A percentile compares a stretch with the other conserved stretches of the same genome.
phyloP scores from a whole-genome alignment of 1,140 invertebrate species.

The Saccostrea glomerata region DNA sequence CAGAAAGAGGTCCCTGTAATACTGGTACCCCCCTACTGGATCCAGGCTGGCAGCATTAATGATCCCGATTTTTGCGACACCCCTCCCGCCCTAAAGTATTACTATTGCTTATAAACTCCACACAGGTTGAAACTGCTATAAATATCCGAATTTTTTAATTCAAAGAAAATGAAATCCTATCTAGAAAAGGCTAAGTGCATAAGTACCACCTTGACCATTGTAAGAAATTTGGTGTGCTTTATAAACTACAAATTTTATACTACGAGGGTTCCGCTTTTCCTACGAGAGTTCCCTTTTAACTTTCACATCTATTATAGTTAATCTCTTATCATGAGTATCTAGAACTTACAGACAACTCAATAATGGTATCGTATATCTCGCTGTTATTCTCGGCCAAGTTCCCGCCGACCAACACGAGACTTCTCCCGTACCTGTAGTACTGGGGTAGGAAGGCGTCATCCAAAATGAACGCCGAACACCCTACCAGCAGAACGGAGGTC shows the following conservation, averaged over 20 bases:
- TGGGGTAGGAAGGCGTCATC: conserved; percentile 47
- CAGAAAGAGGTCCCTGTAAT: conserved; percentile 61
- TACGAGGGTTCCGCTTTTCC: too few relatives aligned
- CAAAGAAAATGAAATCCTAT: too few relatives aligned
- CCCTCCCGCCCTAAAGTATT: conserved; percentile 62
- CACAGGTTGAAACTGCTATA: not conserved
- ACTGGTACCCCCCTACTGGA: conserved; percentile 56
- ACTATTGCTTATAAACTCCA: not conserved
- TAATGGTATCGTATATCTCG: conserved; percentile 64
- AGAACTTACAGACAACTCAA: conserved; percentile 65
- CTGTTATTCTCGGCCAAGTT: conserved; percentile 66
- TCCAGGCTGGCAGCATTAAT: conserved; percentile 61
- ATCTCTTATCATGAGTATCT: too few relatives aligned
- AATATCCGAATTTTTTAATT: too few relatives aligned
- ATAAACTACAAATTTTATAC: too few relatives aligned
- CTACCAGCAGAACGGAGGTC: not conserved
- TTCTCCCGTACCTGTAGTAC: conserved; percentile 51
- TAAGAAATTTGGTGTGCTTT: too few relatives aligned
- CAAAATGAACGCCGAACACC: not conserved
- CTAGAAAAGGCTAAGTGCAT: too few relatives aligned
- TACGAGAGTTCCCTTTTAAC: too few relatives aligned
- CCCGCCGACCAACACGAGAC: conserved; percentile 69
- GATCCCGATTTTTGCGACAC: conserved; percentile 66
- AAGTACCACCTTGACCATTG: too few relatives aligned
- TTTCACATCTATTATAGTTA: too few relatives aligned